Evolutionary conservation across 92 coral and sea anemone species (phyloP).

Genomic region (Chrysogorgia sp.): DNA sequence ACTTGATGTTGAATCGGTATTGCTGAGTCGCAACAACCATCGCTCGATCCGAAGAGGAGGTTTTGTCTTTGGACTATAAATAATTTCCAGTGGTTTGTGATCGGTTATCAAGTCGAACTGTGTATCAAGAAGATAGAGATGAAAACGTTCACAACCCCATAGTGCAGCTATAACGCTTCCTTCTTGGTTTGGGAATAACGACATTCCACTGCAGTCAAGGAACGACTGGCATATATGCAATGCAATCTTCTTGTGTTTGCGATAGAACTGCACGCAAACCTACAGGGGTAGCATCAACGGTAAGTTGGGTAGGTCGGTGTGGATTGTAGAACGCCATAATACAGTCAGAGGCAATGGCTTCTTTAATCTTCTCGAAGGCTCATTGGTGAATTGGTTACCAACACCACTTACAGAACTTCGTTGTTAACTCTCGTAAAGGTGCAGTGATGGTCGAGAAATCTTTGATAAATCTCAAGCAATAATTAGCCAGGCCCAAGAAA

Average conservation of each 20-base stretch:
- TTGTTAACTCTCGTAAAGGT: constrained; percentile 16
- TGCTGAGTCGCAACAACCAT: no score
- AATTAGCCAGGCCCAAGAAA: constrained; percentile 11
- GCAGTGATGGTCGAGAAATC: constrained; percentile 16
- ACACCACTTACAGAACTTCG: background rate
- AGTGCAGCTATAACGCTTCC: constrained; percentile 11
- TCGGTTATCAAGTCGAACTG: no score
- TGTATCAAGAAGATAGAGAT: constrained; percentile 8
- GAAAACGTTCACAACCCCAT: constrained; percentile 28
- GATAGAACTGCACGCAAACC: background rate
- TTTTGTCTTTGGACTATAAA: no score
- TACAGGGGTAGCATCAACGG: background rate
- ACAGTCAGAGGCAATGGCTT: constrained; percentile 18
- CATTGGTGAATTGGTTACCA: background rate
- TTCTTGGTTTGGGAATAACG: background rate
- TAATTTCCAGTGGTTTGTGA: no score
- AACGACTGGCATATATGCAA: constrained; percentile 31
- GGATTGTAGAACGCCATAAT: constrained; percentile 26
- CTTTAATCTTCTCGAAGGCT: constrained; percentile 12
- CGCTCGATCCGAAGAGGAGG: no score
- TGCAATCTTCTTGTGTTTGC: background rate
- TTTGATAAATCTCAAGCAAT: constrained; percentile 20
- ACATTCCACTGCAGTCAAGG: background rate
- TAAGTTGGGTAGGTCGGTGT: background rate
- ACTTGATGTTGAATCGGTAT: no score